A percentile compares a stretch with the other conserved stretches of the same genome.
Evolutionary conservation across 2,888 invertebrate genomes (phyloP).

Genomic region (Macaria notata): DNA sequence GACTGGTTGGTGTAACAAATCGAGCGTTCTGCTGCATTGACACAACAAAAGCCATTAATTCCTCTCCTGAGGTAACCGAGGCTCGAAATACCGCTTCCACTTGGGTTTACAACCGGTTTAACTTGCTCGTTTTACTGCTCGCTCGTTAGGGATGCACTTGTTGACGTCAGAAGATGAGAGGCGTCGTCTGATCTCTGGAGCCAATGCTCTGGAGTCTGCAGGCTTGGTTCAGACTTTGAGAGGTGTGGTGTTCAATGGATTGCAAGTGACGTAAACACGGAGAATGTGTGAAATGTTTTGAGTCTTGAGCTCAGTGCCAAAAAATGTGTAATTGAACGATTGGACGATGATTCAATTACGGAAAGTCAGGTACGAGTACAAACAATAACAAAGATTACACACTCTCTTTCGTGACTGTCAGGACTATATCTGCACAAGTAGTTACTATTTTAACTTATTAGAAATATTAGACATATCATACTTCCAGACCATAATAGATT

Average conservation of each 20-base stretch:
- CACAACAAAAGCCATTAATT: constrained; percentile 15
- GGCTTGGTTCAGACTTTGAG: constrained; percentile 2
- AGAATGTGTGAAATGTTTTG: too few relatives aligned
- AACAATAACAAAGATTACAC: too few relatives aligned
- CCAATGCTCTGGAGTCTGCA: background rate
- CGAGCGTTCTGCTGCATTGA: constrained; percentile 1
- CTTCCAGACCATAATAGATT: too few relatives aligned
- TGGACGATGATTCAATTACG: too few relatives aligned
- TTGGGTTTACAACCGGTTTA: constrained; percentile 37
- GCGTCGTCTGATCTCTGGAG: background rate
- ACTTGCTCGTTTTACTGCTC: constrained; percentile 28
- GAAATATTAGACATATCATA: too few relatives aligned
- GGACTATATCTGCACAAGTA: too few relatives aligned
- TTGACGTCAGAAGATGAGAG: constrained; percentile 37
- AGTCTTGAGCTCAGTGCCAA: too few relatives aligned
- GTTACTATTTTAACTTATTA: too few relatives aligned
- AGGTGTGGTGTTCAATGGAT: constrained; percentile 13
- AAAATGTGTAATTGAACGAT: too few relatives aligned
- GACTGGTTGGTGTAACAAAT: background rate
- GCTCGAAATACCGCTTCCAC: constrained; percentile 28
- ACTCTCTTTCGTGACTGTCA: too few relatives aligned
- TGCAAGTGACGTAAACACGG: constrained; percentile 3
- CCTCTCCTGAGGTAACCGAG: constrained; percentile 20
- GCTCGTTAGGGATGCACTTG: constrained; percentile 34
- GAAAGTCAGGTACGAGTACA: too few relatives aligned